Percentiles rank a stretch among this genome's conserved stretches.
These are phyloP conservation scores for Ptychadena robeensis DNA, from an alignment of 2,797 vertebrate species.

Conservation along the genomic window DNA sequence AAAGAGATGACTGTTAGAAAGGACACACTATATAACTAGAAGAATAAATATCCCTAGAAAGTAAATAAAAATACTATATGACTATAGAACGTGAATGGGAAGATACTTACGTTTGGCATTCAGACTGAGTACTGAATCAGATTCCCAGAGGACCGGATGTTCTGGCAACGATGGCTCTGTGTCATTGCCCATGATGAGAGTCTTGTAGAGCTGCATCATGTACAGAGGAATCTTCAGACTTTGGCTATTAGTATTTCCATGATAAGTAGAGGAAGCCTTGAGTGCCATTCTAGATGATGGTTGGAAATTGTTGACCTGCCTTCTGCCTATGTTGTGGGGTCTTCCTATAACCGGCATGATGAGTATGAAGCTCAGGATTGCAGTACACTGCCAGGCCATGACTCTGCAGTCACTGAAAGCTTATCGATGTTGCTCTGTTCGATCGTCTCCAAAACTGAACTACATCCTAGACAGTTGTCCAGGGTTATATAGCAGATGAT, in stretches of 20 bases:
- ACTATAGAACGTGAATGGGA: not conserved
- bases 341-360: not conserved
- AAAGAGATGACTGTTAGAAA: not conserved
- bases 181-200: not conserved
- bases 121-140: not conserved
- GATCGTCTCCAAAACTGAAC: not conserved
- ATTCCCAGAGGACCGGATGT: not conserved
- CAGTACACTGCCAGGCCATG: not conserved
- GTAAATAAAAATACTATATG: not conserved
- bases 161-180: not conserved
- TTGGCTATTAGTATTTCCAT: not conserved
- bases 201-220: conserved; percentile 6
- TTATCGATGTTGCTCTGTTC: not conserved
- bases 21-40: not conserved
- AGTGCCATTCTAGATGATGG: not conserved
- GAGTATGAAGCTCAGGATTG: not conserved
- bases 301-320: not conserved
- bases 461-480: not conserved
- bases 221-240: not conserved
- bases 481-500: not conserved
- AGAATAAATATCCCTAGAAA: not conserved
- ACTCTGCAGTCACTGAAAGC: not conserved
- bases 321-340: not conserved
- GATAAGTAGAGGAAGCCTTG: not conserved
- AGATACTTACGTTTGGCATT: not conserved